Evolutionary conservation across 2,888 invertebrate genomes (phyloP), one percentile per base, ranked within the genome.

Genomic region (Spisula solida): DNA sequence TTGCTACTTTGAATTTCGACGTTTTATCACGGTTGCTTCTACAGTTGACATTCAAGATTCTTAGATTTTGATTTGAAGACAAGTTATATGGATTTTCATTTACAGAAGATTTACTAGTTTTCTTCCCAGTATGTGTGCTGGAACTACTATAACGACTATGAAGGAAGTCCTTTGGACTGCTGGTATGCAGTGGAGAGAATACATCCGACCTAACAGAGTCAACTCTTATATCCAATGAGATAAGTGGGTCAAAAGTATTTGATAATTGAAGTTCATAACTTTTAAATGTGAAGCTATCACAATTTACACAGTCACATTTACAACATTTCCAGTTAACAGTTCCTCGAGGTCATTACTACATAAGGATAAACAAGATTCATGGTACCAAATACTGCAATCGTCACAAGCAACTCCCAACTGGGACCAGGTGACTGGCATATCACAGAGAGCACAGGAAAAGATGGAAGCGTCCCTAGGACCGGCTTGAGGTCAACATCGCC

Each of bases 281-380:
- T 47, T 56, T 20, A 34, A 86, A 85, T 10, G 85, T 85, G 25
- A 85, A 79, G 18, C 85, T 85, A 31, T 85, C 79, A 56, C 79
- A 85, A 29, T 85, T 85, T 18, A 78, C 12, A 29, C 34, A 79
- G 29, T 85, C 85, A 79, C 78, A 85, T 79, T 55, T 85, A 79
- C 85, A 85, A 20, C 85, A 85, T 79, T 79, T 51, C 78, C 80
- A 85, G 2, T 56, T 55, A 18, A 55, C 60, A 84, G 31, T 0
- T 48, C 48, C 75, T 47, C 47, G 48, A 20, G 0, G n/a, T 84
- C 75, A 2, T 25, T 25, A 31, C 48, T 51, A 20, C 78, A 84
- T 48, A 84, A 20, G 0, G 78, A 78, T 70, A 84, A 14, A 51
- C 78, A 55, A 0, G 29, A 84, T 12, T 31, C 0, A 47, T 84